phyloP scores from a whole-genome alignment of 2,113 vertebrate genomes.

The Odontophorus gujanensis region DNA sequence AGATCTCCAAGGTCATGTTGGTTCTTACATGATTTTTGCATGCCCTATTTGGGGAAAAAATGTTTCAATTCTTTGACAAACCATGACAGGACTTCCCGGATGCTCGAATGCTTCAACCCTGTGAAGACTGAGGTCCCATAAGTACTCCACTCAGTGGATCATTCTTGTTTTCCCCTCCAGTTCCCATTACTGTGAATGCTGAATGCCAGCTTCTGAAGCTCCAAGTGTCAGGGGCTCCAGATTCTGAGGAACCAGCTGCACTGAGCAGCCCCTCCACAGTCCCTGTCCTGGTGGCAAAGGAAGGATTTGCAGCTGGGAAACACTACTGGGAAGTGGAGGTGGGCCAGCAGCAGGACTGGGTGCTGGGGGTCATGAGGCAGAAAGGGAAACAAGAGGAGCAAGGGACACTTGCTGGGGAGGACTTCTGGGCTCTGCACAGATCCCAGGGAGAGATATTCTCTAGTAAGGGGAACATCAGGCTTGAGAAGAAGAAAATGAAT shows the following conservation, averaged over 20 bases:
- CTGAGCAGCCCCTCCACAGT: not conserved
- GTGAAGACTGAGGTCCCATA: accelerated
- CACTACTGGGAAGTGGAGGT: slow-evolving; percentile 3
- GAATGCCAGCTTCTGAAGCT: not conserved
- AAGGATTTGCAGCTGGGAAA: not conserved
- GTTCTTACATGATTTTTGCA: too few relatives aligned
- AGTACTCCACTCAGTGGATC: accelerated
- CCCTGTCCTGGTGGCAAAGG: not conserved
- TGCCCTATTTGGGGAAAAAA: not conserved
- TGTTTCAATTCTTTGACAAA: not conserved
- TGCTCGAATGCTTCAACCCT: accelerated
- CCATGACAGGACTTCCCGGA: accelerated
- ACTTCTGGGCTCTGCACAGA: not conserved
- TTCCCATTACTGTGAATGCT: not conserved
- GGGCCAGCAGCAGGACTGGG: not conserved
- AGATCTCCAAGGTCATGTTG: not conserved
- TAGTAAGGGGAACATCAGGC: accelerated
- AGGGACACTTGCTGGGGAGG: not conserved
- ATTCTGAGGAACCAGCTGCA: not conserved
- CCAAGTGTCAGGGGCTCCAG: not conserved
- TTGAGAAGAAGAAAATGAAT: not conserved
- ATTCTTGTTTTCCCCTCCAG: not conserved
- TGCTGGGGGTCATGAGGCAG: not conserved
- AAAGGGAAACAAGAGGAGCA: not conserved
- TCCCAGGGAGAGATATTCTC: not conserved